Percentiles rank a stretch among this genome's conserved stretches.
These are phyloP conservation scores for Cepaea nemoralis DNA, from an alignment of 1,140 invertebrate genomes.

Conservation along the genomic window DNA sequence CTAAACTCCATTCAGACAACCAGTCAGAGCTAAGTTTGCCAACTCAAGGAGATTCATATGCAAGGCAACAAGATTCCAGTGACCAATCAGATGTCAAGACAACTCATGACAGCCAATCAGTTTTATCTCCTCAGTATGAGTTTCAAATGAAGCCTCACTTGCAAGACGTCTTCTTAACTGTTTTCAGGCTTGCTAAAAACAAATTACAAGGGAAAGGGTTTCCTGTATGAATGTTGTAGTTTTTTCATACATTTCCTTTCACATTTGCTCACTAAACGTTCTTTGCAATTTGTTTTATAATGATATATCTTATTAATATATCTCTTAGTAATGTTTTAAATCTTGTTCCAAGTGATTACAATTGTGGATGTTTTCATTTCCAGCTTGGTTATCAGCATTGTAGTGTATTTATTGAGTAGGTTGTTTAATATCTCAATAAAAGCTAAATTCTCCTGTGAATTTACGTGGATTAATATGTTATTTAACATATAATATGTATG, in stretches of 20 bases:
- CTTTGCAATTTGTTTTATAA: not conserved
- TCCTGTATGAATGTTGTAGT: slow-evolving; percentile 34
- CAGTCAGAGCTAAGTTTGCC: not conserved
- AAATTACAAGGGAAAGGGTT: slow-evolving; percentile 52
- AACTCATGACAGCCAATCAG: slow-evolving; percentile 3
- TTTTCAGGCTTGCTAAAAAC: slow-evolving; percentile 51
- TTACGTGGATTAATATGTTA: too few relatives aligned
- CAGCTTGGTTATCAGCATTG: too few relatives aligned
- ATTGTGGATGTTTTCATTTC: too few relatives aligned
- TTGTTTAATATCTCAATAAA: too few relatives aligned
- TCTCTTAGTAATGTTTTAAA: too few relatives aligned
- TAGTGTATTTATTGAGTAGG: too few relatives aligned
- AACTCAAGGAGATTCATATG: not conserved
- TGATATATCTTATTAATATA: too few relatives aligned
- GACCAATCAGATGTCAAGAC: slow-evolving; percentile 47
- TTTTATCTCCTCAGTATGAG: slow-evolving; percentile 45
- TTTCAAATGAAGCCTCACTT: slow-evolving; percentile 49
- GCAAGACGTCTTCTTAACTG: slow-evolving; percentile 49
- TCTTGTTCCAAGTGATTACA: too few relatives aligned
- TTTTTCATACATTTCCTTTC: not conserved
- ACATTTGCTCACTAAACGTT: not conserved
- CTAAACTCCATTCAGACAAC: not conserved
- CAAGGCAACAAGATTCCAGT: not conserved
- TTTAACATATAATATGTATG: too few relatives aligned
- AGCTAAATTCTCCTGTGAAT: too few relatives aligned